Percentiles rank a stretch among this genome's conserved stretches.
Evolutionary conservation across 2,113 vertebrate genomes (phyloP).

Genomic region (Diglossa brunneiventris): DNA sequence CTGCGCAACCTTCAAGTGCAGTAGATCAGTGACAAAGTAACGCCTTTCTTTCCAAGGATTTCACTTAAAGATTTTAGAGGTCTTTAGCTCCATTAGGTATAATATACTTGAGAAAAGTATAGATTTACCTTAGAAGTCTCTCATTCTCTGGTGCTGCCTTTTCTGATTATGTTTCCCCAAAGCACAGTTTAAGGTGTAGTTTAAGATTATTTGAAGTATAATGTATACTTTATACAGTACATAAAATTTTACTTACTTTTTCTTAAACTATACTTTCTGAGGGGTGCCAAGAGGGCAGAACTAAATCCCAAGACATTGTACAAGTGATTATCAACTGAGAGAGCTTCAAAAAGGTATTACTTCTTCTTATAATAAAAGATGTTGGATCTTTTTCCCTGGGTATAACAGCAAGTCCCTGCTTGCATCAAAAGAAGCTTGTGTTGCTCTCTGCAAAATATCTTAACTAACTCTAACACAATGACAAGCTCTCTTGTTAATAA

Average conservation of each 20-base stretch:
- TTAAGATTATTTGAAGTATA: constrained; percentile 55
- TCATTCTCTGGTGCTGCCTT: neutral
- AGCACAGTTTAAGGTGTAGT: constrained; percentile 45
- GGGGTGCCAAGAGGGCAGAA: neutral
- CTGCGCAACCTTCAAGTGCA: neutral
- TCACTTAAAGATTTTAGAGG: neutral
- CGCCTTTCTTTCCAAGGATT: neutral
- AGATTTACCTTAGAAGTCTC: constrained; percentile 31
- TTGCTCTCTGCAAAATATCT: neutral
- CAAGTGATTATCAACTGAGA: neutral
- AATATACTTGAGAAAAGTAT: constrained; percentile 20
- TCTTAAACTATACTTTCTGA: constrained; percentile 16
- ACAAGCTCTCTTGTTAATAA: neutral
- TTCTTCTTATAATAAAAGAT: neutral
- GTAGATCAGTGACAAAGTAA: neutral
- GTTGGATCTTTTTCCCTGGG: neutral
- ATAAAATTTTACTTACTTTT: constrained; percentile 58
- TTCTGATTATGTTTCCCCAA: constrained; percentile 53
- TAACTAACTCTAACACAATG: neutral
- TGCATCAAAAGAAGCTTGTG: neutral
- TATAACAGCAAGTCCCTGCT: neutral
- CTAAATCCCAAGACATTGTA: constrained; percentile 37
- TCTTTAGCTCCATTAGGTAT: constrained; percentile 32
- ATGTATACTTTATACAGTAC: constrained; percentile 36
- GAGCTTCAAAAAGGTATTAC: neutral